These are phyloP conservation scores for Lasioglossum lativentre DNA, from an alignment of 2,888 invertebrate genomes.

Conservation along the genomic window DNA sequence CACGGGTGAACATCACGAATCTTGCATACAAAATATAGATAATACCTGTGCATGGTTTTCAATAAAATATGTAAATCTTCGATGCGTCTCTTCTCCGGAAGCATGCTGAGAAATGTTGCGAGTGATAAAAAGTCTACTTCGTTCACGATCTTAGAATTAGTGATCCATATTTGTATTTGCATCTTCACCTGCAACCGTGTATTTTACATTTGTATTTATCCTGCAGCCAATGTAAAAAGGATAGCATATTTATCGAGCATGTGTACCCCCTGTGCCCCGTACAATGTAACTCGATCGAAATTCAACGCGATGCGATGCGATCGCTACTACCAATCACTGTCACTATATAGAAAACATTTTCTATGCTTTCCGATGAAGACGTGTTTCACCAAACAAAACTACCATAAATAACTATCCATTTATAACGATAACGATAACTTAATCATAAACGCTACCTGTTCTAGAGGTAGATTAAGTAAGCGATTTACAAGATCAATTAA, in stretches of 20 bases:
- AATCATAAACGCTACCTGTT: slow-evolving; percentile 74
- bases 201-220: slow-evolving; percentile 44
- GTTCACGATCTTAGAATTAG: slow-evolving; percentile 76
- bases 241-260: slow-evolving; percentile 22
- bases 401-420: slow-evolving; percentile 14
- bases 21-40: slow-evolving; percentile 36
- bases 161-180: slow-evolving; percentile 82
- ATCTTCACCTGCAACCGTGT: slow-evolving; percentile 77
- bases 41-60: slow-evolving; percentile 81
- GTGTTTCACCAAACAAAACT: slow-evolving; percentile 6
- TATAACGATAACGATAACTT: slow-evolving; percentile 8
- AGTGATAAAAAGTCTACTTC: slow-evolving; percentile 82
- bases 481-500: slow-evolving; percentile 78
- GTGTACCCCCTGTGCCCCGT: slow-evolving; percentile 3
- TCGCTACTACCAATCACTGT: background rate
- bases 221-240: slow-evolving; percentile 16
- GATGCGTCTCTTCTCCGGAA: slow-evolving; percentile 80
- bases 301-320: slow-evolving; percentile 10
- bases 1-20: slow-evolving; percentile 40
- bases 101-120: slow-evolving; percentile 81
- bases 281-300: slow-evolving; percentile 21
- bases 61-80: slow-evolving; percentile 81
- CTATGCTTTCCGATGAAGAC: slow-evolving; percentile 13
- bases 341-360: slow-evolving; percentile 18
- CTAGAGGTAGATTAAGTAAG: slow-evolving; percentile 78